Conservation (phyloP, 2,797 vertebrate species). For the Sylvilagus floridanus region DNA sequence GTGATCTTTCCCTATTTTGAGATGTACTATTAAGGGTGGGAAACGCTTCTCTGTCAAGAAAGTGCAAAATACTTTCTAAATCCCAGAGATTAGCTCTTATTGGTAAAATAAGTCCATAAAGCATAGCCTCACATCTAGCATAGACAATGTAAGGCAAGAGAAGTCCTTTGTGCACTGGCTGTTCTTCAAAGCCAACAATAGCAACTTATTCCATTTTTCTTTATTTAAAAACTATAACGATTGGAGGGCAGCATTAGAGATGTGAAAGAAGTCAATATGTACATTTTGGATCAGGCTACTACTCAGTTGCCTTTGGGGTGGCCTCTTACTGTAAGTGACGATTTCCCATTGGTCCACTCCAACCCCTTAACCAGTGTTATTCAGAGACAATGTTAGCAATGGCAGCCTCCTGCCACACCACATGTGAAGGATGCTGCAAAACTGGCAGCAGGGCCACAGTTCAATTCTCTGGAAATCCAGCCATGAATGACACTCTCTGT, state of each 20-base stretch:
- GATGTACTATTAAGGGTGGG: not conserved
- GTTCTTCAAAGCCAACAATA: not conserved
- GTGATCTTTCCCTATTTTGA: slow-evolving; percentile 51
- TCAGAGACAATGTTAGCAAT: not conserved
- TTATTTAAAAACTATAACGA: not conserved
- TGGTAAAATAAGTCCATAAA: not conserved
- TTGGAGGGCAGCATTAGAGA: not conserved
- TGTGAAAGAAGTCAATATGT: not conserved
- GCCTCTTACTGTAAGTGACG: not conserved
- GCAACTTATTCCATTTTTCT: not conserved
- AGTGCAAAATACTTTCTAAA: slow-evolving; percentile 50
- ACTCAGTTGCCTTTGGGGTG: not conserved
- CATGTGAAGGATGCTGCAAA: not conserved
- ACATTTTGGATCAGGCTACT: not conserved
- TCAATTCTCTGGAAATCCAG: not conserved
- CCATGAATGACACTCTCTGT: not conserved
- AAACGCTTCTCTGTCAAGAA: not conserved
- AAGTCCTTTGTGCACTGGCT: not conserved
- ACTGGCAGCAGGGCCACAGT: not conserved
- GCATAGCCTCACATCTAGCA: not conserved
- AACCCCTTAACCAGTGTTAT: not conserved
- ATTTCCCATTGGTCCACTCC: not conserved
- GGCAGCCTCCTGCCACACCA: not conserved
- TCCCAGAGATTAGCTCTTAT: not conserved
- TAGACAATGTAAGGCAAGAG: not conserved